Evolutionary conservation across 2,113 vertebrate species (phyloP).

Genomic region (Glaucomys volans): DNA sequence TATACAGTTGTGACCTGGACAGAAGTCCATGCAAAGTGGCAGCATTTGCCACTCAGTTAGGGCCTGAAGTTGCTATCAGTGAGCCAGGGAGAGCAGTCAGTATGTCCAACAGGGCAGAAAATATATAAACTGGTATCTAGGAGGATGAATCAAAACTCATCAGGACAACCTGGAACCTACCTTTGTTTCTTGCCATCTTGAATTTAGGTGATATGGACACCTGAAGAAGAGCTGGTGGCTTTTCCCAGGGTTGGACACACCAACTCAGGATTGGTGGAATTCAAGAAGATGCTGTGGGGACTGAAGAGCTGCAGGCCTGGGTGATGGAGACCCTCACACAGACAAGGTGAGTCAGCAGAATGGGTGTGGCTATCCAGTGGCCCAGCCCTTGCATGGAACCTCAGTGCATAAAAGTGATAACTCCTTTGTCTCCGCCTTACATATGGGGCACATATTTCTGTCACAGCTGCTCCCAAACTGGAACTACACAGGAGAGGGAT

Average conservation of each 20-base stretch:
- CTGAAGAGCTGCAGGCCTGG: neutral
- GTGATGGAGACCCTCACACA: no score
- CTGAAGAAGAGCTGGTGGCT: neutral
- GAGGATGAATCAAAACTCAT: neutral
- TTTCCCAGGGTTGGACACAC: neutral
- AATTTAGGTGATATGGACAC: neutral
- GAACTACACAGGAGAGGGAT: neutral
- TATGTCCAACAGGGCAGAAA: neutral
- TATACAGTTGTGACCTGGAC: neutral
- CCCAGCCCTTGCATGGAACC: neutral
- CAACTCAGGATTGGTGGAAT: neutral
- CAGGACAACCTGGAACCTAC: neutral
- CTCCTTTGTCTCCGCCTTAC: neutral
- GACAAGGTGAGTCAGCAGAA: neutral
- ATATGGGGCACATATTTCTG: neutral
- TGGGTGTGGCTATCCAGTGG: neutral
- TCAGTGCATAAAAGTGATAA: neutral
- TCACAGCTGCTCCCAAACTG: neutral
- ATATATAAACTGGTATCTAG: neutral
- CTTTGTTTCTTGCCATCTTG: neutral
- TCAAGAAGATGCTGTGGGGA: no score
- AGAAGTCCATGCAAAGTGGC: neutral
- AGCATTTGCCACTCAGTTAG: no score
- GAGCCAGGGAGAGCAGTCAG: no score
- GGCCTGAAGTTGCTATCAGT: neutral